phyloP scores from a whole-genome alignment of 2,797 vertebrate species.

The Pelodytes ibericus region DNA sequence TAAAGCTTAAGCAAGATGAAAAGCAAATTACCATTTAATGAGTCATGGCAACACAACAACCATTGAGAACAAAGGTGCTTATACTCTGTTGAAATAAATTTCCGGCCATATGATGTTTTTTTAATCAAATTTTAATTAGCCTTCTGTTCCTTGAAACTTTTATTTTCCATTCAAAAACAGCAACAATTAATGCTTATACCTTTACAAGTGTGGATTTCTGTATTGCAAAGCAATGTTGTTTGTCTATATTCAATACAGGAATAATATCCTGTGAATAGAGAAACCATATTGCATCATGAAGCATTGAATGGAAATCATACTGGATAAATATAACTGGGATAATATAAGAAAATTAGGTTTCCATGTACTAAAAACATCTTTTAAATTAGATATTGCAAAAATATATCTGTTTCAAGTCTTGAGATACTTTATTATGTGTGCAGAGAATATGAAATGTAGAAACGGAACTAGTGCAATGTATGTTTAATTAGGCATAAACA shows the following conservation, averaged over 20 bases:
- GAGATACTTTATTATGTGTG: constrained; percentile 12
- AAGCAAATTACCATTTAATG: too few species aligned
- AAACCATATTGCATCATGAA: background rate
- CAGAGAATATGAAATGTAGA: constrained; percentile 55
- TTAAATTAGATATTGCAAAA: constrained; percentile 3
- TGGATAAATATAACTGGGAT: constrained; percentile 2
- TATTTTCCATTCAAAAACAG: too few species aligned
- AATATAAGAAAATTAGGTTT: background rate
- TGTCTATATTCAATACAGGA: background rate
- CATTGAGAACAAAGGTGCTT: too few species aligned
- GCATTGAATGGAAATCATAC: background rate
- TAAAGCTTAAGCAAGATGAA: too few species aligned
- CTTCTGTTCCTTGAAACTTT: too few species aligned
- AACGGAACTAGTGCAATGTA: constrained; percentile 64
- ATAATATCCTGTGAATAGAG: background rate
- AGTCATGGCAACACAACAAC: too few species aligned
- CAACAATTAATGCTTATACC: too few species aligned
- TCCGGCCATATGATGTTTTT: too few species aligned
- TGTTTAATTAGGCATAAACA: constrained; percentile 67
- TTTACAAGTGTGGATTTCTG: too few species aligned
- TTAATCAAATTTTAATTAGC: too few species aligned
- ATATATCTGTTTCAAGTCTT: constrained; percentile 25
- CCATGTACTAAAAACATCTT: constrained; percentile 1
- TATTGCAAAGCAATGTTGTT: background rate
- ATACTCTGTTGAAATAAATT: too few species aligned